Conservation (phyloP, 53 echinoderm and acorn worm species). For the Pentamera pediparva region DNA sequence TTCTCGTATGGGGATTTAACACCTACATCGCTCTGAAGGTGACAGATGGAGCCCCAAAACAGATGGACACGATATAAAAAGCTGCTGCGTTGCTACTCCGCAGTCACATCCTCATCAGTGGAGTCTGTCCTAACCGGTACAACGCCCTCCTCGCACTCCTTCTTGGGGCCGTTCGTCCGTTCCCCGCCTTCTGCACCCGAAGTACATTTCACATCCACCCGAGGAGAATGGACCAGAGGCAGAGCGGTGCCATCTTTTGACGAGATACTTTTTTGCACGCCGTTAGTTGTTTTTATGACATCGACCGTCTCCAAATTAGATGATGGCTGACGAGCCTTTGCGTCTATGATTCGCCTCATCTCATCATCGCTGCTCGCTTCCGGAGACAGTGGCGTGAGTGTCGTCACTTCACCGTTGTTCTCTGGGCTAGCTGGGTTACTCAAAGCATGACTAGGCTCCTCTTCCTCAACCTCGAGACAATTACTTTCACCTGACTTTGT, state of each 20-base stretch:
- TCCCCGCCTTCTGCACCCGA: conserved; percentile 9
- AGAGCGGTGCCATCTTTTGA: conserved; percentile 13
- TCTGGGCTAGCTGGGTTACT: conserved; percentile 8
- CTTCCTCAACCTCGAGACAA: neutral
- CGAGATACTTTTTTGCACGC: neutral
- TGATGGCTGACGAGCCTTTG: too few relatives aligned
- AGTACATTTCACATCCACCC: neutral
- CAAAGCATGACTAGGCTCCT: conserved; percentile 11
- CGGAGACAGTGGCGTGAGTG: conserved; percentile 8
- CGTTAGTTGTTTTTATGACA: conserved; percentile 8
- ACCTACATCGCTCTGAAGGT: too few relatives aligned
- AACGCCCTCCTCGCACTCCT: conserved; percentile 1
- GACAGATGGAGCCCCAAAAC: too few relatives aligned
- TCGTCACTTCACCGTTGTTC: conserved; percentile 21
- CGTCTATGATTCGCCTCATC: too few relatives aligned
- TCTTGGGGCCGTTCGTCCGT: conserved; percentile 21
- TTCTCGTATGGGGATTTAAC: too few relatives aligned
- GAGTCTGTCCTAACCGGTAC: neutral
- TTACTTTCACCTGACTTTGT: neutral
- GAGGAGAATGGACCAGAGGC: conserved; percentile 21
- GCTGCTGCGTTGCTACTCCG: too few relatives aligned
- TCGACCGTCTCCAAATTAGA: neutral
- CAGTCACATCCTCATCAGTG: neutral
- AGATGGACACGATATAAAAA: too few relatives aligned
- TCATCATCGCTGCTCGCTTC: conserved; percentile 12